These are phyloP conservation scores for Drosophila burlai DNA, from an alignment of 1,140 invertebrate species.

Conservation along the genomic window DNA sequence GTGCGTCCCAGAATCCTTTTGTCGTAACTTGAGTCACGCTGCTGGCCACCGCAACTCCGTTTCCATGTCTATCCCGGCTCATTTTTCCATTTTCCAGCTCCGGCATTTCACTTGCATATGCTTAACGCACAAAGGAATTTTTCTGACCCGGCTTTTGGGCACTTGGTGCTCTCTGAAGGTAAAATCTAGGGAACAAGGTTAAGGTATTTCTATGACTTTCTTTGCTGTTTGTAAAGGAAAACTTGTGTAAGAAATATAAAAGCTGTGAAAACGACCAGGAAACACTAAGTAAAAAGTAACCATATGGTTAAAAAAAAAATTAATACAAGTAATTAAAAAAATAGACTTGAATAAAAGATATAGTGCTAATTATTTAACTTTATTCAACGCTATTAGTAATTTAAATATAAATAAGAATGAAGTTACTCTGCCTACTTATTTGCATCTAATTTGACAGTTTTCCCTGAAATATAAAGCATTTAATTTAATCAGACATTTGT, in stretches of 20 bases:
- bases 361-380: too few species aligned
- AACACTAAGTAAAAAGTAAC: background rate
- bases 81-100: slow-evolving; percentile 31
- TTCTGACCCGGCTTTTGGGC: slow-evolving; percentile 14
- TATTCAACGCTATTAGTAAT: too few species aligned
- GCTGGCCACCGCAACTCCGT: slow-evolving; percentile 10
- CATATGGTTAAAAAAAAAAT: too few species aligned
- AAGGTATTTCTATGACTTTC: slow-evolving; percentile 38
- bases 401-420: too few species aligned
- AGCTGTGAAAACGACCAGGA: background rate
- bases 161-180: slow-evolving; percentile 28
- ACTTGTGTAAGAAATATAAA: background rate
- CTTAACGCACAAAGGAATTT: slow-evolving; percentile 43
- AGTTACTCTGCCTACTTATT: too few species aligned
- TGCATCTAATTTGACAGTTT: too few species aligned
- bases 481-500: too few species aligned
- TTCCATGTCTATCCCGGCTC: slow-evolving; percentile 13
- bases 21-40: slow-evolving; percentile 41
- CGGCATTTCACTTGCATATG: slow-evolving; percentile 39
- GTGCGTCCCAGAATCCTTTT: slow-evolving; percentile 47
- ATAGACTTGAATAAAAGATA: too few species aligned
- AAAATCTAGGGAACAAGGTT: slow-evolving; percentile 21
- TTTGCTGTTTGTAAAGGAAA: slow-evolving; percentile 4
- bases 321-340: too few species aligned
- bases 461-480: too few species aligned